These are phyloP conservation scores for Bombus huntii DNA, from an alignment of 1,140 invertebrate species.

Conservation along the genomic window DNA sequence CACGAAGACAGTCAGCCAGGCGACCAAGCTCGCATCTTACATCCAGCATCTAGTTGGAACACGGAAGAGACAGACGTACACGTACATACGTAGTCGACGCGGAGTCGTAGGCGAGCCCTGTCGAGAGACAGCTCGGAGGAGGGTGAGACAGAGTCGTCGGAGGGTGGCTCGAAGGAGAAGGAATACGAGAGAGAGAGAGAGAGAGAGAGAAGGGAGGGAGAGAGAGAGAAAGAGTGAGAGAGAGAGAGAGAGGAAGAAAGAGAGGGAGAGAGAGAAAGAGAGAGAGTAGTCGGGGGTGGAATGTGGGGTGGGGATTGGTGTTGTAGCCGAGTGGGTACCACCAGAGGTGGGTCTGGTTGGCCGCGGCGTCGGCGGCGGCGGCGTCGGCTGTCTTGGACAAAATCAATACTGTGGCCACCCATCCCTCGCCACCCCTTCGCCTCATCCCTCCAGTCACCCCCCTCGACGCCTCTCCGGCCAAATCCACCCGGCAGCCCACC, in stretches of 20 bases:
- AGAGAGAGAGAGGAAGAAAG: constrained; percentile 2
- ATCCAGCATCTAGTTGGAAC: constrained; percentile 60
- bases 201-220: constrained; percentile 28
- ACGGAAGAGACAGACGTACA: constrained; percentile 14
- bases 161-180: constrained; percentile 37
- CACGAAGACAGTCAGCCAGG: constrained; percentile 34
- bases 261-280: constrained; percentile 41
- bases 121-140: constrained; percentile 27
- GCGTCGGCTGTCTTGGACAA: constrained; percentile 82
- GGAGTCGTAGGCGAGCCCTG: constrained; percentile 26
- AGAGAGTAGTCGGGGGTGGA: constrained; percentile 56
- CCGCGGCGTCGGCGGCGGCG: constrained; percentile 78
- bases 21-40: constrained; percentile 50
- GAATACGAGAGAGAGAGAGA: constrained; percentile 3
- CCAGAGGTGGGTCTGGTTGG: constrained; percentile 82
- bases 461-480: constrained; percentile 46
- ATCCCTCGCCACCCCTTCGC: constrained; percentile 70
- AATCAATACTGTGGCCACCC: constrained; percentile 83
- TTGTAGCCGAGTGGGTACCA: constrained; percentile 82
- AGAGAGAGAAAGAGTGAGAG: constrained; percentile 33
- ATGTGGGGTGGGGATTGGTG: constrained; percentile 74
- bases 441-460: constrained; percentile 57
- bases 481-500: constrained; percentile 65
- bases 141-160: constrained; percentile 8
- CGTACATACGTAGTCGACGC: constrained; percentile 11